Evolutionary conservation across 2,888 invertebrate genomes (phyloP).

Genomic region (Platynereis dumerilii): DNA sequence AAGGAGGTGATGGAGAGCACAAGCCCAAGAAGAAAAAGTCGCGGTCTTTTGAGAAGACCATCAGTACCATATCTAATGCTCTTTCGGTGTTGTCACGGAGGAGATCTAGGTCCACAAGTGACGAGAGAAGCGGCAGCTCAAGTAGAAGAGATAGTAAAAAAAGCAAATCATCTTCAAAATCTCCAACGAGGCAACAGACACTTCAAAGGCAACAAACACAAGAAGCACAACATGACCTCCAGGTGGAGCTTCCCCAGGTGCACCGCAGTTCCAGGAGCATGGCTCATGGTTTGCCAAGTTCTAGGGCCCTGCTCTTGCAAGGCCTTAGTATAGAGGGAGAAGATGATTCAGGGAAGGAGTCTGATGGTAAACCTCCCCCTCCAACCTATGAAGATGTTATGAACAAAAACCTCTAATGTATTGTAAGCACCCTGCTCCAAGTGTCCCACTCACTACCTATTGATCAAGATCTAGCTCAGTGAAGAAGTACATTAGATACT

Average conservation of each 20-base stretch:
- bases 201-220: neutral
- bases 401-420: conserved; percentile 20
- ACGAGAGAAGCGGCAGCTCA: too few species aligned
- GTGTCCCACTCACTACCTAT: too few species aligned
- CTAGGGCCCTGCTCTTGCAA: conserved; percentile 20
- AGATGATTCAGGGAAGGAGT: conserved; percentile 7
- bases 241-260: too few species aligned
- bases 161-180: neutral
- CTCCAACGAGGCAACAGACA: too few species aligned
- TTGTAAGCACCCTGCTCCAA: neutral
- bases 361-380: conserved; percentile 19
- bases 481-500: too few species aligned
- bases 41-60: conserved; percentile 22
- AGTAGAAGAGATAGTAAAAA: too few species aligned
- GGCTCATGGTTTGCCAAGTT: neutral
- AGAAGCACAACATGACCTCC: neutral
- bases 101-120: conserved; percentile 4
- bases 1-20: neutral
- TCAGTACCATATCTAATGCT: conserved; percentile 21
- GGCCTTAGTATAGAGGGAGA: conserved; percentile 19
- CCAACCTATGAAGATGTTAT: conserved; percentile 26
- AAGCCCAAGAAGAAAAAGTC: conserved; percentile 19
- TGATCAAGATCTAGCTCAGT: too few species aligned
- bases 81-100: conserved; percentile 14
- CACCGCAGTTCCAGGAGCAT: neutral